phyloP scores from a whole-genome alignment of 2,888 invertebrate genomes.

The Trichogramma dendrolimi region DNA sequence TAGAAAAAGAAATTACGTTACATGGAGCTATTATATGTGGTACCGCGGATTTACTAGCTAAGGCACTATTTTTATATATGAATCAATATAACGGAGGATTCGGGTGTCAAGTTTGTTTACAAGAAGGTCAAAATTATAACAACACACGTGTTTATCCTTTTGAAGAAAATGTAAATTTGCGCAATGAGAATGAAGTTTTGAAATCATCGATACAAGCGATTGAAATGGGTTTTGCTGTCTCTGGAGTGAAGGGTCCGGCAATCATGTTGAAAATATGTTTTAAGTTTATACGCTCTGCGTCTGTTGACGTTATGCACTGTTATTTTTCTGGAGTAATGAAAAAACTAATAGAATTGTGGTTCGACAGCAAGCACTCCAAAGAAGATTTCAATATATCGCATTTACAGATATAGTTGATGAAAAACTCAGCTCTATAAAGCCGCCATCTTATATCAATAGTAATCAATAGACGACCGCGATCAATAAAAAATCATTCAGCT shows the following conservation, averaged over 20 bases:
- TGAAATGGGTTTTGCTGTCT: neutral
- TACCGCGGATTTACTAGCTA: constrained; percentile 23
- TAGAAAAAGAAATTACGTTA: neutral
- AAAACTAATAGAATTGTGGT: constrained; percentile 19
- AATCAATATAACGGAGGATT: constrained; percentile 24
- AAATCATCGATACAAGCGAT: neutral
- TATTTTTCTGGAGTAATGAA: constrained; percentile 19
- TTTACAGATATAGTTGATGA: constrained; percentile 7
- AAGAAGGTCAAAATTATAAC: constrained; percentile 8
- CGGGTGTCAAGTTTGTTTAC: constrained; percentile 24
- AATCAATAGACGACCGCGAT: constrained; percentile 18
- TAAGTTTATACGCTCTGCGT: constrained; percentile 18
- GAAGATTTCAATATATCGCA: constrained; percentile 2
- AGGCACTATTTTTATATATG: constrained; percentile 24
- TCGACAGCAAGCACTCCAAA: constrained; percentile 3
- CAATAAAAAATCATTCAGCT: constrained; percentile 18
- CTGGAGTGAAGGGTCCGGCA: constrained; percentile 24
- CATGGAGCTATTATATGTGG: constrained; percentile 13
- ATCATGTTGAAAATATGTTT: constrained; percentile 16
- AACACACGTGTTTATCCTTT: constrained; percentile 11
- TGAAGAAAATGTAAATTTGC: neutral
- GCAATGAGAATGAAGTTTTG: neutral
- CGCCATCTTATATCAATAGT: constrained; percentile 15
- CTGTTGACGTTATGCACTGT: constrained; percentile 24
- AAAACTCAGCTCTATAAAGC: constrained; percentile 4